Percentiles rank a stretch among this genome's conserved stretches.
Evolutionary conservation across 2,888 invertebrate genomes (phyloP).

Genomic region (Crioceris asparagi): DNA sequence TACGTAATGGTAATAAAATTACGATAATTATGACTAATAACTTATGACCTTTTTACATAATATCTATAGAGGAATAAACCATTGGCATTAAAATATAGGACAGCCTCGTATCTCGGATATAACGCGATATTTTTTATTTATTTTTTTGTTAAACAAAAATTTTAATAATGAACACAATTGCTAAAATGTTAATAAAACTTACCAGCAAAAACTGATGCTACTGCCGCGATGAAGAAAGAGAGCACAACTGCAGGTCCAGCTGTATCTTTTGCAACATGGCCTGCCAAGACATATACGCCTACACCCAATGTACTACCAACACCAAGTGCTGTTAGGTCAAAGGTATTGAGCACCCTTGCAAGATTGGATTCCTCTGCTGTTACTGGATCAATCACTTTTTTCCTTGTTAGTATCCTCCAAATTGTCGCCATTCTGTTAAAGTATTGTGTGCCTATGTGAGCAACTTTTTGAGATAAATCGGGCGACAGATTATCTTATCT

Average conservation of each 20-base stretch:
- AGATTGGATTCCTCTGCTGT: conserved; percentile 37
- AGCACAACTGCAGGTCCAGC: conserved; percentile 81
- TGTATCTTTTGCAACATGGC: conserved; percentile 65
- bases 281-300: conserved; percentile 82
- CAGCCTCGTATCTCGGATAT: too few species aligned
- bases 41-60: too few species aligned
- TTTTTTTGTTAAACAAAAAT: too few species aligned
- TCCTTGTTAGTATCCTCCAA: conserved; percentile 32
- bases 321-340: conserved; percentile 75
- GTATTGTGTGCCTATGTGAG: too few species aligned
- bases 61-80: too few species aligned
- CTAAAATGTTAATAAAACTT: conserved; percentile 19
- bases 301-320: conserved; percentile 79
- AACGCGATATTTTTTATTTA: too few species aligned
- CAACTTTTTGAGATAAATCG: too few species aligned
- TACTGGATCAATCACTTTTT: conserved; percentile 30
- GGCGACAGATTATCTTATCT: too few species aligned
- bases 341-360: conserved; percentile 62
- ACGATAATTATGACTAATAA: too few species aligned
- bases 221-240: conserved; percentile 76
- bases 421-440: conserved; percentile 24
- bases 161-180: not conserved
- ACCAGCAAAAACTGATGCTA: conserved; percentile 86
- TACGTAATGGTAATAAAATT: too few species aligned
- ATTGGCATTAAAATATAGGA: too few species aligned